phyloP scores from a whole-genome alignment of 2,888 invertebrate species.

The Sphaerophoria taeniata region DNA sequence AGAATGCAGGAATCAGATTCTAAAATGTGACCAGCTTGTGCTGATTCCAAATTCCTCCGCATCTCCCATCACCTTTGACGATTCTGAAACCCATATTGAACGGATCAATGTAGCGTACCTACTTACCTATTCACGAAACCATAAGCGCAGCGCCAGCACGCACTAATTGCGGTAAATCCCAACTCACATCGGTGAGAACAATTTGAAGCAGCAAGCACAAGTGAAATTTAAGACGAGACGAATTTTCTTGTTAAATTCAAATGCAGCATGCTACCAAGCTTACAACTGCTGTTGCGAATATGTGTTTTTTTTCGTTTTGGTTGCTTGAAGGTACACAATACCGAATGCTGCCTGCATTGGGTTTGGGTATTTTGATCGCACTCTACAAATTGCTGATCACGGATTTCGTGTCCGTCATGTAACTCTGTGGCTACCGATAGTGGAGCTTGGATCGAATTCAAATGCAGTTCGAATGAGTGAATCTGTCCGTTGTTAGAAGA shows the following conservation, averaged over 20 bases:
- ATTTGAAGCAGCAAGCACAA: conserved; percentile 22
- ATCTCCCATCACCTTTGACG: neutral
- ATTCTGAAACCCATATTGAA: conserved; percentile 48
- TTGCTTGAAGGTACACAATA: conserved; percentile 49
- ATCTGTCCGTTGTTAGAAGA: conserved; percentile 56
- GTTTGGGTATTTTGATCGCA: conserved; percentile 49
- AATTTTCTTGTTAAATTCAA: conserved; percentile 63
- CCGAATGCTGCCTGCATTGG: neutral
- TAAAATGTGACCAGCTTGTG: conserved; percentile 49
- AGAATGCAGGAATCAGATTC: conserved; percentile 40
- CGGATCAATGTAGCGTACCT: conserved; percentile 23
- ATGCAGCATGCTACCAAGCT: conserved; percentile 70
- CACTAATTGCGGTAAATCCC: conserved; percentile 67
- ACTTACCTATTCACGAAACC: too few relatives aligned
- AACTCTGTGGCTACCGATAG: conserved; percentile 82
- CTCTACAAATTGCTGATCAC: conserved; percentile 83
- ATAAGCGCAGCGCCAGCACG: conserved; percentile 40
- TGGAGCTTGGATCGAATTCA: conserved; percentile 59
- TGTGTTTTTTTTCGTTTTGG: conserved; percentile 63
- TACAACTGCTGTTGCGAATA: conserved; percentile 68
- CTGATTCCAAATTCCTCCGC: conserved; percentile 49
- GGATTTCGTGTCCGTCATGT: conserved; percentile 83
- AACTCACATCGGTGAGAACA: conserved; percentile 43
- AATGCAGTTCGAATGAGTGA: conserved; percentile 37
- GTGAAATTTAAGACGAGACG: conserved; percentile 66